Conservation (phyloP, 2,113 vertebrate species). For the Cyprinus carpio region DNA sequence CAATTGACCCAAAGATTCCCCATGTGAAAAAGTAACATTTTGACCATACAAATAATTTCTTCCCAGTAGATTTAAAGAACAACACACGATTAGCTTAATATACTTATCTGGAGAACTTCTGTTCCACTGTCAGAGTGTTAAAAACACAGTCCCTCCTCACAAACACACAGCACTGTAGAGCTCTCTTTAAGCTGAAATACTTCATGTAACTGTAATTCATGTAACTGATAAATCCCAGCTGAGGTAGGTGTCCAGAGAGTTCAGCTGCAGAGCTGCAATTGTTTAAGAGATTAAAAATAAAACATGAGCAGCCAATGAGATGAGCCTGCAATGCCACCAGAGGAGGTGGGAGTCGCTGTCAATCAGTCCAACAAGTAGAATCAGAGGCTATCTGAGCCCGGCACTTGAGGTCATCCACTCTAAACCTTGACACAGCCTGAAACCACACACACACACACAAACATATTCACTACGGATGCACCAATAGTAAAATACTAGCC, state of each 20-base stretch:
- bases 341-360: constrained; percentile 16
- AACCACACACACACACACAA: constrained; percentile 11
- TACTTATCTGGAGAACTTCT: constrained; percentile 12
- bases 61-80: not conserved
- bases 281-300: constrained; percentile 19
- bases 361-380: constrained; percentile 54
- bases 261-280: not conserved
- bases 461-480: too few relatives aligned
- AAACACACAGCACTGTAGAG: not conserved
- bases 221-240: constrained; percentile 36
- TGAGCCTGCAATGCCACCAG: constrained; percentile 14
- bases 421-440: constrained; percentile 94
- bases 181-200: constrained; percentile 31
- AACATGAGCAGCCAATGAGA: constrained; percentile 26
- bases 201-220: not conserved
- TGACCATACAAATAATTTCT: not conserved
- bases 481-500: too few relatives aligned
- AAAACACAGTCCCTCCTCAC: not conserved
- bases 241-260: constrained; percentile 56
- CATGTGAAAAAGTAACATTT: not conserved
- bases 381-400: constrained; percentile 92
- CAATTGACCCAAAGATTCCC: not conserved
- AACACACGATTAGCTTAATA: not conserved
- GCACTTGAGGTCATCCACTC: constrained; percentile 99
- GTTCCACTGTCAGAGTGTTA: not conserved